Conservation (phyloP, 2,113 vertebrate genomes). For the Cyphomyrus plagiostoma region DNA sequence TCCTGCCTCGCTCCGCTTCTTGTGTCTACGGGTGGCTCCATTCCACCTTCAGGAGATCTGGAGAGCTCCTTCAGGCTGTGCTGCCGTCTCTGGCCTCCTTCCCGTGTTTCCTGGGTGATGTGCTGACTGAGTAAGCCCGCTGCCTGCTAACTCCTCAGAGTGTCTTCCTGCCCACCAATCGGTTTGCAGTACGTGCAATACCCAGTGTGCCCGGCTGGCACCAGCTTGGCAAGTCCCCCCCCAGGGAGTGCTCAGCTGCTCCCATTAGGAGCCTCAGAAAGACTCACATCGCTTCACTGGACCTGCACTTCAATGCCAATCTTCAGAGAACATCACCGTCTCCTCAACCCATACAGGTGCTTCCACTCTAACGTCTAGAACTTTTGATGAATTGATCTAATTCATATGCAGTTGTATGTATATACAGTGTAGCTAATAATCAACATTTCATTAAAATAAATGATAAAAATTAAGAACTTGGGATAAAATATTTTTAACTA, state of each 20-base stretch:
- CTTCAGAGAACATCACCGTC: neutral
- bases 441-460: neutral
- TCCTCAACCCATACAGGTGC: neutral
- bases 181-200: neutral
- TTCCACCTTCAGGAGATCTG: conserved; percentile 21
- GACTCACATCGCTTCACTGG: neutral
- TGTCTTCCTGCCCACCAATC: conserved; percentile 14
- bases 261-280: neutral
- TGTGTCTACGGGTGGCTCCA: neutral
- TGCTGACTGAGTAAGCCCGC: neutral
- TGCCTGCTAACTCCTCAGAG: conserved; percentile 22
- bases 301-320: neutral
- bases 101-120: neutral
- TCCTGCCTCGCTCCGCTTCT: conserved; percentile 27
- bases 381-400: neutral
- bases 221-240: neutral
- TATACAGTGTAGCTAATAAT: neutral
- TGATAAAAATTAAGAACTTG: neutral
- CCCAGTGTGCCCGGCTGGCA: neutral
- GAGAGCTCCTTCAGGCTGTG: conserved; percentile 4
- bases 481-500: neutral
- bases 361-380: neutral
- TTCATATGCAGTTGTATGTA: neutral
- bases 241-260: neutral
- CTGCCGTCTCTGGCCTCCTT: neutral